Conservation (phyloP, 2,888 invertebrate species). For the Cerastis rubricosa region DNA sequence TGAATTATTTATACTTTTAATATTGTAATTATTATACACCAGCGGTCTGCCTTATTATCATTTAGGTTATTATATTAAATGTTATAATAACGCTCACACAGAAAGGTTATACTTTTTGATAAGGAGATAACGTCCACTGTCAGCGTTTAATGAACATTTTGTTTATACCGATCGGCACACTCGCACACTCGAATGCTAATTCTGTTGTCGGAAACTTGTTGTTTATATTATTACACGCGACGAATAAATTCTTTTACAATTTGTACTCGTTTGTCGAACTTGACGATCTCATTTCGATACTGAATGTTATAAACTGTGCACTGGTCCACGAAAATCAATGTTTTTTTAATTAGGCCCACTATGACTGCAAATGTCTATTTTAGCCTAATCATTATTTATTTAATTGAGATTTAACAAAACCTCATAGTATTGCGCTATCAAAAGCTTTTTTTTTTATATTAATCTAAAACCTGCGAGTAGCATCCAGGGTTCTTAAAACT, state of each 20-base stretch:
- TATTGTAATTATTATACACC: conserved; percentile 89
- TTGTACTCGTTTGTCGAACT: conserved; percentile 85
- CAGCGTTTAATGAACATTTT: conserved; percentile 82
- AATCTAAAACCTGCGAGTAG: not conserved
- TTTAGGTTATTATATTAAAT: conserved; percentile 89
- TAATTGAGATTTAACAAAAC: not conserved
- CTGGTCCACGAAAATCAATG: conserved; percentile 51
- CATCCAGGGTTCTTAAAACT: not conserved
- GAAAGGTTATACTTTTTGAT: conserved; percentile 87
- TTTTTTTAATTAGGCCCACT: conserved; percentile 29
- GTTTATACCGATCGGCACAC: conserved; percentile 69
- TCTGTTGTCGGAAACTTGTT: conserved; percentile 76
- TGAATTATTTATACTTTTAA: conserved; percentile 90
- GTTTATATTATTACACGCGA: conserved; percentile 77
- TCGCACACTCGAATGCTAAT: conserved; percentile 80
- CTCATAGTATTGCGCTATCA: not conserved
- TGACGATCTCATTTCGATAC: conserved; percentile 77
- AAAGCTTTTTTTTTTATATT: not conserved
- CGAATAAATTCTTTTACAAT: conserved; percentile 82
- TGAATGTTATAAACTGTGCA: conserved; percentile 66
- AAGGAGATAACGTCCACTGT: conserved; percentile 84
- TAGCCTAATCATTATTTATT: not conserved
- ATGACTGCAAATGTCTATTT: not conserved
- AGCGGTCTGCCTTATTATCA: conserved; percentile 87
- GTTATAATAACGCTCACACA: conserved; percentile 86